A percentile compares a stretch with the other conserved stretches of the same genome.
Conservation (phyloP, 2,113 vertebrate species). For the Phyllopteryx taeniolatus region DNA sequence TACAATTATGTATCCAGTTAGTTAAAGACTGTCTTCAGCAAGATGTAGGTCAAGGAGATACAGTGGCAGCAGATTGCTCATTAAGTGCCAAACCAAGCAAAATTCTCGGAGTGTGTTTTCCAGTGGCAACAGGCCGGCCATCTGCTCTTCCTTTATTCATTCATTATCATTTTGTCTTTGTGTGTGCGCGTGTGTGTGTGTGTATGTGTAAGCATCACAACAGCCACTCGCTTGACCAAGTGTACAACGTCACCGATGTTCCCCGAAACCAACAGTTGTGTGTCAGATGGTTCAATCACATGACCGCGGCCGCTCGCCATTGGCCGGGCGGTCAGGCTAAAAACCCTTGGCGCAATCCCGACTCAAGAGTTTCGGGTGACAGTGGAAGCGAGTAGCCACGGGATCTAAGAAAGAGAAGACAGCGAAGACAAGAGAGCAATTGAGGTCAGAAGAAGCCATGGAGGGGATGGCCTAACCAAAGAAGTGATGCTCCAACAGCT, state of each 20-base stretch:
- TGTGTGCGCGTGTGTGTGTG: slow-evolving; percentile 39
- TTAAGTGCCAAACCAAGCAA: slow-evolving; percentile 73
- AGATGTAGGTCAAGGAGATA: slow-evolving; percentile 68
- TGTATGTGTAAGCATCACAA: slow-evolving; percentile 48
- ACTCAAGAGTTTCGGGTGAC: slow-evolving; percentile 48
- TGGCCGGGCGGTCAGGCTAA: slow-evolving; percentile 53
- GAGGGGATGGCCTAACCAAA: slow-evolving; percentile 56
- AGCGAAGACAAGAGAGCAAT: not conserved
- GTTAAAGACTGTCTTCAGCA: slow-evolving; percentile 34
- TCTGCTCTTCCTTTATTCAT: slow-evolving; percentile 71
- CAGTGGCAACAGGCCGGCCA: slow-evolving; percentile 66
- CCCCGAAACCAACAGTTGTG: slow-evolving; percentile 54
- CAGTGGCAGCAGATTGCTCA: slow-evolving; percentile 70
- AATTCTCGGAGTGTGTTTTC: slow-evolving; percentile 69
- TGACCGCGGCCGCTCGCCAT: slow-evolving; percentile 51
- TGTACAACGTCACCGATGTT: slow-evolving; percentile 54
- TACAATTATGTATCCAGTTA: slow-evolving; percentile 18
- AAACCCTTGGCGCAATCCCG: slow-evolving; percentile 51
- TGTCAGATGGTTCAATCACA: slow-evolving; percentile 61
- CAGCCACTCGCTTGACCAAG: slow-evolving; percentile 47
- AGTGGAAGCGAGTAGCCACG: slow-evolving; percentile 17
- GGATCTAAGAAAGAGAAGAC: slow-evolving; percentile 24
- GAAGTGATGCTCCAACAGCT: slow-evolving; percentile 54
- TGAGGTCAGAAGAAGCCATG: not conserved
- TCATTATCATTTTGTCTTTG: slow-evolving; percentile 59